A percentile compares a stretch with the other conserved stretches of the same genome.
Evolutionary conservation across 2,113 vertebrate genomes (phyloP).

Genomic region (Chloropsis cyanopogon): DNA sequence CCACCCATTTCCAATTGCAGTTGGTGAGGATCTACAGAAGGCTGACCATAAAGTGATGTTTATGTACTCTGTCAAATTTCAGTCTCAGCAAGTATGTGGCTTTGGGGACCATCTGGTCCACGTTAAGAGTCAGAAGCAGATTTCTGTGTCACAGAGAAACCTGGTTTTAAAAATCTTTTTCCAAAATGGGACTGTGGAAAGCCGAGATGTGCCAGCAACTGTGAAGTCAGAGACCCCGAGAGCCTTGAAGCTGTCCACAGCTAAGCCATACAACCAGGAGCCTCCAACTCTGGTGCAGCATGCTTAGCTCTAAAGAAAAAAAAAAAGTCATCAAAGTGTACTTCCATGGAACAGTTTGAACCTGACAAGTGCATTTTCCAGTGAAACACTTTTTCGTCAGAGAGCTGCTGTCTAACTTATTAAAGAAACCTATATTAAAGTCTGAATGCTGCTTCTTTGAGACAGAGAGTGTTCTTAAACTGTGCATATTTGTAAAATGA

Average conservation of each 20-base stretch:
- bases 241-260: background rate
- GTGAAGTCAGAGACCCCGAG: background rate
- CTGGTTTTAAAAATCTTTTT: background rate
- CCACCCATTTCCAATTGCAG: background rate
- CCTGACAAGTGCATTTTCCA: conserved; percentile 54
- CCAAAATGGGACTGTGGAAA: background rate
- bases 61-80: background rate
- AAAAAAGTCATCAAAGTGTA: background rate
- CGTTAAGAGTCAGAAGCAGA: background rate
- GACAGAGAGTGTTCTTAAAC: background rate
- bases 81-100: background rate
- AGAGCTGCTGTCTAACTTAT: conserved; percentile 24
- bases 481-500: background rate
- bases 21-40: background rate
- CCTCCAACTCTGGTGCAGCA: fast-evolving
- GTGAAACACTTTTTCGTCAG: conserved; percentile 21
- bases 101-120: conserved; percentile 26
- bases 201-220: background rate
- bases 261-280: background rate
- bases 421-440: conserved; percentile 10
- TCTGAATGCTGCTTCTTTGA: background rate
- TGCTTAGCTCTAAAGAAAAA: background rate
- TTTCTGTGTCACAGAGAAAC: background rate
- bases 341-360: conserved; percentile 14
- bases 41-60: background rate